Base-by-base conservation (phyloP, 2,888 invertebrate genomes). In the Parnassius orleans region DNA sequence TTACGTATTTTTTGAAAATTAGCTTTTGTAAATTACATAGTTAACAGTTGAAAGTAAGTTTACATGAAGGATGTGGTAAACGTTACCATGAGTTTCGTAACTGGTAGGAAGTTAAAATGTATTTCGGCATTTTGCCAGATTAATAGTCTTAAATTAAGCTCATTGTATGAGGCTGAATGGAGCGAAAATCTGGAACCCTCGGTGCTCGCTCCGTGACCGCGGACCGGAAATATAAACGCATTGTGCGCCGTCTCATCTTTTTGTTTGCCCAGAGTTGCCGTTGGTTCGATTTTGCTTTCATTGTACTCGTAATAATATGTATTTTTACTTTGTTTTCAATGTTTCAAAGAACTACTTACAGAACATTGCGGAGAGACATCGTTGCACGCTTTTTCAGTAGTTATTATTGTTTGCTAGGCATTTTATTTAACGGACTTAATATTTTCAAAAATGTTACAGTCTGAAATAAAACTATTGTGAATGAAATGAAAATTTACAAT, bases 191-290 rank as follows among this genome's bases (percentile, higher is more conserved):
- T 69, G 72, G 77, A 77, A 75, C 60, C 59, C 62, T 52, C 60
- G 60, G 48, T 59, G 64, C 59, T 65, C 65, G 52, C 60, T 66
- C 65, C 66, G 65, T 69, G 66, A 65, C 75, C 76, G 76, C 72
- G 57, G 77, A 71, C 82, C 83, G 85, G 87, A 87, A 86, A 86
- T 79, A 77, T 81, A 81, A 79, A 80, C 77, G 80, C 82, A 87
- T 87, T 88, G 87, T 87, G 70, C 75, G 70, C 71, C 76, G 72
- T 71, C 74, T 79, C 73, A 68, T 75, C 77, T 81, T 86, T 86
- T 85, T 72, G 65, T 85, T 75, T 77, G 69, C 68, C 65, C 73
- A 66, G 70, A 72, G 70, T 69, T 72, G 74, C 71, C 70, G 72
- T 73, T 51, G n/a, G 58, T 53, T 46, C 44, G 51, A 72, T 74